Evolutionary conservation across 2,888 invertebrate genomes (phyloP), one percentile per base, ranked within the genome.

Genomic region (Polyploca ridens): DNA sequence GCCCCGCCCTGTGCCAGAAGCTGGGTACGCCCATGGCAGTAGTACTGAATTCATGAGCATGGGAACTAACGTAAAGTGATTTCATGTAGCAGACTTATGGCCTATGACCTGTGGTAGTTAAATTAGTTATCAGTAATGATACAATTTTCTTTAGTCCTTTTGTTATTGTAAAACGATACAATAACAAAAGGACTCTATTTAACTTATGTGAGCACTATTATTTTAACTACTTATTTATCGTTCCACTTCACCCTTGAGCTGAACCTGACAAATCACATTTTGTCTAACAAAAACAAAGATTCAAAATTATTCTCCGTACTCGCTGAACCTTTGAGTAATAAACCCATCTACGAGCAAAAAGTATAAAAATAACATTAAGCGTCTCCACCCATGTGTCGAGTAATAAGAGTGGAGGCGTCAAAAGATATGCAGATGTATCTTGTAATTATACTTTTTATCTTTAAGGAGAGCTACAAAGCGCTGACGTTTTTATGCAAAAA

Each of bases 401-500:
- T 85, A 84, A 90, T 84, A 79, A 81, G 41, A 83, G 71, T 41
- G 66, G 75, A 83, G 82, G 85, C 85, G 88, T 88, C 81, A 87
- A 90, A 88, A 90, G 86, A 91, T 88, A 90, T 88, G 86, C 88
- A 91, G 89, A 92, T 90, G 87, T 87, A 82, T 86, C 77, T 83
- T 85, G 81, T 85, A 84, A 86, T 86, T 84, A 85, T 78, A 79
- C 73, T 80, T 82, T 41, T 85, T 82, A 85, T 76, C 74, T 82
- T 76, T 71, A 79, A 83, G 73, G 77, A 77, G 76, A 84, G 81
- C 77, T 83, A 81, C 77, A 84, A 84, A 88, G 85, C 76, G 87
- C 85, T 89, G 89, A 91, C 87, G 84, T 88, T 85, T 90, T 90
- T 87, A 93, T 91, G 93, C 88, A 86, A 93, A 93, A 90, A 88